phyloP scores from a whole-genome alignment of 2,888 invertebrate genomes.

The Deilephila elpenor region DNA sequence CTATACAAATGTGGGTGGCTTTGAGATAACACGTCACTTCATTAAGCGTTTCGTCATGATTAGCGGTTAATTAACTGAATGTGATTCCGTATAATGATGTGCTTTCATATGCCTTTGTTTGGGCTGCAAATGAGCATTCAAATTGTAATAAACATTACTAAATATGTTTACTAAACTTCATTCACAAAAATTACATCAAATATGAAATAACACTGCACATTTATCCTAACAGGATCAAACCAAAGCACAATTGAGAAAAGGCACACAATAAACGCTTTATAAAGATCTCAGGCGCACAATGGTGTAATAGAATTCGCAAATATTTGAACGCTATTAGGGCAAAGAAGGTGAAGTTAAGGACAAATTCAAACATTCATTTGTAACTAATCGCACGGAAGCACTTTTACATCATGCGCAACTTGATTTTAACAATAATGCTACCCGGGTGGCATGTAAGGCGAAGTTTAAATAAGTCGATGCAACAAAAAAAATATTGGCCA shows the following conservation, averaged over 20 bases:
- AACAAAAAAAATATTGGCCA: slow-evolving; percentile 36
- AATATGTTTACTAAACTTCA: background rate
- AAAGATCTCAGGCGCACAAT: slow-evolving; percentile 70
- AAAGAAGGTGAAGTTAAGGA: slow-evolving; percentile 82
- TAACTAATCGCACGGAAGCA: slow-evolving; percentile 80
- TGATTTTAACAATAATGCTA: slow-evolving; percentile 65
- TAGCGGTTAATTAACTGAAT: slow-evolving; percentile 29
- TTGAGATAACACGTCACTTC: slow-evolving; percentile 78
- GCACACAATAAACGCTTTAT: slow-evolving; percentile 65
- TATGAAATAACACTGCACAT: background rate
- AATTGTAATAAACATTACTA: background rate
- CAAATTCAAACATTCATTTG: slow-evolving; percentile 81
- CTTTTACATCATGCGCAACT: slow-evolving; percentile 78
- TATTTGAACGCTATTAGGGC: slow-evolving; percentile 83
- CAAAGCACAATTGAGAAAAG: slow-evolving; percentile 70
- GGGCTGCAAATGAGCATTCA: background rate
- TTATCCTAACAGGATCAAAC: slow-evolving; percentile 66
- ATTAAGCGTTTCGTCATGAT: slow-evolving; percentile 56
- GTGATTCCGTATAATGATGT: background rate
- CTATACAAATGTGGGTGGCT: slow-evolving; percentile 84
- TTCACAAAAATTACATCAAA: background rate
- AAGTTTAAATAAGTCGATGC: slow-evolving; percentile 36
- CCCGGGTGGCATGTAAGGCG: slow-evolving; percentile 69
- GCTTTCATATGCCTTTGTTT: background rate
- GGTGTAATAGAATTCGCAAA: slow-evolving; percentile 83